Percentiles rank a stretch among this genome's conserved stretches.
phyloP scores from a whole-genome alignment of 2,113 vertebrate species.

The Ictidomys tridecemlineatus region DNA sequence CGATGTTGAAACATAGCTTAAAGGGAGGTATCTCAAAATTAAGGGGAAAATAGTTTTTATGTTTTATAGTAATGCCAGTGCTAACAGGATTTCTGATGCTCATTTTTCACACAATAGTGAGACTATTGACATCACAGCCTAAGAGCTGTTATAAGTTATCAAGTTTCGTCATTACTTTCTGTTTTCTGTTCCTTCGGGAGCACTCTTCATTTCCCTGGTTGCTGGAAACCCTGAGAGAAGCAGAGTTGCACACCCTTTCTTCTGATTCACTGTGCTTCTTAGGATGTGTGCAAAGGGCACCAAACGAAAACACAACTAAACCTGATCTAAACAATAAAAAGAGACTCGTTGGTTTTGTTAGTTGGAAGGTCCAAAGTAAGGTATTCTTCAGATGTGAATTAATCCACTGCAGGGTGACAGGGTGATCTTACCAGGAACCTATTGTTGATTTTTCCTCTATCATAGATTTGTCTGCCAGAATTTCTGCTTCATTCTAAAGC shows the following conservation, averaged over 20 bases:
- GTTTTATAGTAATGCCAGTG: background rate
- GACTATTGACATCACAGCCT: background rate
- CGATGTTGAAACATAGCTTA: background rate
- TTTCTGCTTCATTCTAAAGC: background rate
- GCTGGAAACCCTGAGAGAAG: slow-evolving; percentile 9
- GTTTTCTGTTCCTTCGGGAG: background rate
- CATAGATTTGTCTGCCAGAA: background rate
- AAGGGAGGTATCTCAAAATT: background rate
- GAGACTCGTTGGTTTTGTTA: background rate
- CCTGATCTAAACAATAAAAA: background rate
- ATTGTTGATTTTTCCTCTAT: background rate
- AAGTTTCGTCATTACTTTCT: background rate
- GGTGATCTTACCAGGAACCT: background rate
- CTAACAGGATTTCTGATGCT: background rate
- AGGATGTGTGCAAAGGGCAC: background rate
- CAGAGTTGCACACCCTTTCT: background rate
- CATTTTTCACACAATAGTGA: slow-evolving; percentile 34
- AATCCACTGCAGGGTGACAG: background rate
- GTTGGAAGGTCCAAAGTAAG: background rate
- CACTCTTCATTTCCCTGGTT: background rate
- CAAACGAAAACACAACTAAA: slow-evolving; percentile 30
- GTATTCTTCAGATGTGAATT: background rate
- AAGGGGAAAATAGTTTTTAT: background rate
- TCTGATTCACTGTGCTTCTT: background rate
- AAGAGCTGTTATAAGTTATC: background rate